Base-by-base conservation (phyloP, 2,888 invertebrate species). In the Rhamphomyia laevipes region DNA sequence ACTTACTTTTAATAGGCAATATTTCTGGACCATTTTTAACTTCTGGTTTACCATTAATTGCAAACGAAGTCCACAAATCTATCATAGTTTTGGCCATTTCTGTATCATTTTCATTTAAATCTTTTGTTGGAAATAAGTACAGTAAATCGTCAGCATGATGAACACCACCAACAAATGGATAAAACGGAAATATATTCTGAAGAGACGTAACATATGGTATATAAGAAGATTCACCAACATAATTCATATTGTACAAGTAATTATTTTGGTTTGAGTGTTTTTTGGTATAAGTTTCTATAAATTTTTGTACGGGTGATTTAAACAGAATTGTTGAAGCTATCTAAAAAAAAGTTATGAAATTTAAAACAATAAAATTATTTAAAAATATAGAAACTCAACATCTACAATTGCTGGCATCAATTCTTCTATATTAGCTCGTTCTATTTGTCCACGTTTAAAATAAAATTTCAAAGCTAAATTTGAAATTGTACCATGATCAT, bases 131-230 rank as follows among this genome's bases (percentile, higher is more conserved):
- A 60, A 78, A 80, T n/a, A 79, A 56, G 57, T 79, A 76, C n/a
- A 77, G 71, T 23, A 77, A 68, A 51, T 80, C 79, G 56, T 80
- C 74, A 1, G 77, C 77, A 59, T 80, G 78, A 53, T 77, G 75
- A 2, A 75, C 73, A 4, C 78, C 74, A 6, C 73, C 73, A 50
- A 70, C 63, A 49, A 74, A 74, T 0, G 73, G 73, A 59, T 72
- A 73, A 35, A 68, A 66, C 21, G 17, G 17, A 18, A 41, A 60
- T 55, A 35, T 66, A 65, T 43, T 65, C 64, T 7, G 65, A 63
- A 35, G 68, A 72, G 57, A 71, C 73, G 2, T 71, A 68, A 58
- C 73, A 71, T n/a, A 68, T 61, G 1, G 68, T 67, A 45, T 65
- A 52, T 18, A 62, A 53, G 69, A 66, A 45, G 65, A 52, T 17